phyloP scores from a whole-genome alignment of 2,797 vertebrate genomes.

The Emys orbicularis region DNA sequence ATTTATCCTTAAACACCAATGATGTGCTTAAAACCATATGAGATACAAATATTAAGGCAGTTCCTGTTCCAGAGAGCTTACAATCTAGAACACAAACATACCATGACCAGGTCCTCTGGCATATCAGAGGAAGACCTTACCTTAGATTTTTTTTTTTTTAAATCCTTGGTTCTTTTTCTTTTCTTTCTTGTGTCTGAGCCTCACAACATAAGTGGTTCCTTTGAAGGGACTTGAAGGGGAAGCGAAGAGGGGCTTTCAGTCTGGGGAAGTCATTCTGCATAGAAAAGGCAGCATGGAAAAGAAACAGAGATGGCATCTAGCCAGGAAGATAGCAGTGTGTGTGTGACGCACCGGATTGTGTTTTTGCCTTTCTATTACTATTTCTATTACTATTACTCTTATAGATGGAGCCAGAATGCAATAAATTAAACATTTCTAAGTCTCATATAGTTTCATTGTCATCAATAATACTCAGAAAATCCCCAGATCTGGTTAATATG shows the following conservation, averaged over 20 bases:
- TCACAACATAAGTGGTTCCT: not conserved
- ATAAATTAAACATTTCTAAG: not conserved
- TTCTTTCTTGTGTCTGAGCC: not conserved
- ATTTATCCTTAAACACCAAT: not conserved
- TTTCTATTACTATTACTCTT: not conserved
- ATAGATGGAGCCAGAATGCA: not conserved
- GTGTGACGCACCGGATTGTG: not conserved
- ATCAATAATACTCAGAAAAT: conserved; percentile 32
- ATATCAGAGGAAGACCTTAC: not conserved
- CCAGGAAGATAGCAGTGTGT: not conserved
- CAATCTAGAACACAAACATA: not conserved
- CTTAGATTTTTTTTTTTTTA: not conserved
- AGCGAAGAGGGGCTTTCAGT: not conserved
- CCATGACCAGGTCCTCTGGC: not conserved
- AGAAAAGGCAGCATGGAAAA: not conserved
- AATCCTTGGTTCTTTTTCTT: not conserved
- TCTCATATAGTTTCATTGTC: conserved; percentile 25
- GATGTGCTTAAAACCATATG: not conserved
- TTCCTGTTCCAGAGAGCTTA: not conserved
- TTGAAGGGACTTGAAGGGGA: not conserved
- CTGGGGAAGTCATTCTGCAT: not conserved
- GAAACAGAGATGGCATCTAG: not conserved
- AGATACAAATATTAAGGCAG: not conserved
- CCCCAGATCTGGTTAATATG: conserved; percentile 7
- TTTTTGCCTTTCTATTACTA: conserved; percentile 13